phyloP scores from a whole-genome alignment of 1,140 invertebrate genomes.

The Calosoma granatense region DNA sequence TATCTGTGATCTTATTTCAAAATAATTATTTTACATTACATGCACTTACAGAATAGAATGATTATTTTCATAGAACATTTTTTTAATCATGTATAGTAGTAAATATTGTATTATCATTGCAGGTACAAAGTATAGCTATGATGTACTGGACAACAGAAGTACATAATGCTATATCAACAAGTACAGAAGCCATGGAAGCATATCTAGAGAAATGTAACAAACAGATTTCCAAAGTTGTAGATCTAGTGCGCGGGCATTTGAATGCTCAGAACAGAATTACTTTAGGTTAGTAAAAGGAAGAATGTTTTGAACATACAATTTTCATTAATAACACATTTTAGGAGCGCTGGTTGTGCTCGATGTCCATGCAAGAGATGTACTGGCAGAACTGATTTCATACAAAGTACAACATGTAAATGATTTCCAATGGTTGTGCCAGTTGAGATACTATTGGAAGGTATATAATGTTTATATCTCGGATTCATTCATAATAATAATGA shows the following conservation, averaged over 20 bases:
- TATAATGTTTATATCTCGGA: background rate
- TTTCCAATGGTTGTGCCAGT: conserved; percentile 81
- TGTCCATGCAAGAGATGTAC: conserved; percentile 83
- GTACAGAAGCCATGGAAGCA: conserved; percentile 38
- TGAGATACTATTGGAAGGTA: conserved; percentile 93
- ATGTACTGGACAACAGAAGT: conserved; percentile 85
- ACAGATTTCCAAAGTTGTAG: conserved; percentile 76
- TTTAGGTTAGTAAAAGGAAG: conserved; percentile 48
- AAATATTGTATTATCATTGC: no score
- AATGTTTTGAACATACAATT: conserved; percentile 14
- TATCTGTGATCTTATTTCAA: background rate
- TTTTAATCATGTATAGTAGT: no score
- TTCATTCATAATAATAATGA: conserved; percentile 10
- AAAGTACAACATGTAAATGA: conserved; percentile 62
- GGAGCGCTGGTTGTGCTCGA: conserved; percentile 84
- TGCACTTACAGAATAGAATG: no score
- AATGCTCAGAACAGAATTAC: conserved; percentile 84
- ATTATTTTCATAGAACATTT: no score
- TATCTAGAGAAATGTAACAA: conserved; percentile 51
- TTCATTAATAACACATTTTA: conserved; percentile 29
- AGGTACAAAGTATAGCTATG: conserved; percentile 75
- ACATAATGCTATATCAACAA: conserved; percentile 56
- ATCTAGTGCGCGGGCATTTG: conserved; percentile 75
- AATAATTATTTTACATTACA: no score
- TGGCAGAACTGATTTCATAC: conserved; percentile 57